Percentiles rank a stretch among this genome's conserved stretches.
phyloP scores from a whole-genome alignment of 2,888 invertebrate genomes.

The Andrena trimmerana region DNA sequence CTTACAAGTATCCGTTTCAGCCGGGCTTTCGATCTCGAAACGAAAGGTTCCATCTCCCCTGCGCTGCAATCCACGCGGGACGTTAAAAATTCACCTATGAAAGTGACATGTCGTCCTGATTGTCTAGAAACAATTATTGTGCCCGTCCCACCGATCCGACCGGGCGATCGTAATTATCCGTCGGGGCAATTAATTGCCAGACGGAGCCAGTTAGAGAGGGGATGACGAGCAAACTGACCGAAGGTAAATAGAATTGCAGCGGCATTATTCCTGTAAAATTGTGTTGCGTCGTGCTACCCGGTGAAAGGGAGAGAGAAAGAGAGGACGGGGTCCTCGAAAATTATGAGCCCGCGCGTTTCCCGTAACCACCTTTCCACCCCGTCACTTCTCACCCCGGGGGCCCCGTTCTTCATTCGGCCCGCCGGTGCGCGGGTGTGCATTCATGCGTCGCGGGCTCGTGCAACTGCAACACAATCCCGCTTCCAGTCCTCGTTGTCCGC shows the following conservation, averaged over 20 bases:
- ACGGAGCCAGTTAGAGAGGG: conserved; percentile 52
- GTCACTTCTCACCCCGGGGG: conserved; percentile 46
- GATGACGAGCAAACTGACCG: conserved; percentile 50
- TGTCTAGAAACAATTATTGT: conserved; percentile 57
- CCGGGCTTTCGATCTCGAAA: no score
- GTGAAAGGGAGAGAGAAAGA: background rate
- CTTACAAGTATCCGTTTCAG: no score
- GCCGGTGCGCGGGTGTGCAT: conserved; percentile 45
- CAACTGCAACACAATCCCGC: conserved; percentile 45
- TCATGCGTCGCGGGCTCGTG: conserved; percentile 48
- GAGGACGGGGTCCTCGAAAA: conserved; percentile 50
- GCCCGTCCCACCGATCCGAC: background rate
- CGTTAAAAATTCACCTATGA: background rate
- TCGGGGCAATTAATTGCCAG: conserved; percentile 64
- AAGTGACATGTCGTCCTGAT: conserved; percentile 28
- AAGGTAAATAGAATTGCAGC: conserved; percentile 67
- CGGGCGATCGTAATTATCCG: conserved; percentile 52
- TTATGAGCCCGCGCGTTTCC: conserved; percentile 60
- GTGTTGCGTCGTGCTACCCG: background rate
- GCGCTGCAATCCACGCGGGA: no score
- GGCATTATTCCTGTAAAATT: conserved; percentile 60
- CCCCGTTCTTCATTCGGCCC: conserved; percentile 49
- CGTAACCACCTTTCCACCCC: conserved; percentile 54
- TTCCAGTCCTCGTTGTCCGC: conserved; percentile 13
- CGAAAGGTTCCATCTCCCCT: no score